Evolutionary conservation across 2,888 invertebrate genomes (phyloP).

Genomic region (Adineta ricciae): DNA sequence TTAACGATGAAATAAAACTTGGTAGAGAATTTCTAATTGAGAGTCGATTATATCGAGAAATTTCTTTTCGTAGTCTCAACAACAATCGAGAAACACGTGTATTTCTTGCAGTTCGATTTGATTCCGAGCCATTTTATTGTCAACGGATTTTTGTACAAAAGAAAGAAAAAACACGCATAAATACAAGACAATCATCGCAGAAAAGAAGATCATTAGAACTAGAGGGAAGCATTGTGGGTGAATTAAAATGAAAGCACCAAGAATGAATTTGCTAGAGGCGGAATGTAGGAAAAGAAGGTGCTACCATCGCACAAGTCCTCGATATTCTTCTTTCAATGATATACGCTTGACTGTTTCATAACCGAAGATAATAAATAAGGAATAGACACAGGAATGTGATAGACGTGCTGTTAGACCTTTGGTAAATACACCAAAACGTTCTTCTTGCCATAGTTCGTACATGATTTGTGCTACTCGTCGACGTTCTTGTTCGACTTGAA

Average conservation of each 20-base stretch:
- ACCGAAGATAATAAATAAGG: constrained; percentile 83
- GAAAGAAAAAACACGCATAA: neutral
- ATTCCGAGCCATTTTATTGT: neutral
- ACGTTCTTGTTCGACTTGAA: constrained; percentile 63
- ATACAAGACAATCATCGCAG: neutral
- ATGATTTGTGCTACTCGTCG: constrained; percentile 70
- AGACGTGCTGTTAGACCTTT: constrained; percentile 84
- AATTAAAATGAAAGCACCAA: neutral
- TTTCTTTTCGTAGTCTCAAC: no score
- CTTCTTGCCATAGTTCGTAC: constrained; percentile 73
- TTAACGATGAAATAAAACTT: no score
- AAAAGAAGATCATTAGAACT: neutral
- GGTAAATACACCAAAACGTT: constrained; percentile 68
- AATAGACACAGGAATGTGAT: constrained; percentile 81
- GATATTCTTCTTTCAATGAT: constrained; percentile 72
- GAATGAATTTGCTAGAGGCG: neutral
- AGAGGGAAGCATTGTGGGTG: neutral
- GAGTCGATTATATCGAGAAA: no score
- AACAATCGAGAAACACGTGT: no score
- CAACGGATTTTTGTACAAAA: neutral
- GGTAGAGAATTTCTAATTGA: no score
- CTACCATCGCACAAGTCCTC: neutral
- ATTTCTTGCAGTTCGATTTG: no score
- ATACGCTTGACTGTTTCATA: constrained; percentile 89
- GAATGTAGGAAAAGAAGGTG: neutral